Evolutionary conservation across 2,113 vertebrate species (phyloP), one percentile per base, ranked within the genome.

Genomic region (Ptyas mucosa): DNA sequence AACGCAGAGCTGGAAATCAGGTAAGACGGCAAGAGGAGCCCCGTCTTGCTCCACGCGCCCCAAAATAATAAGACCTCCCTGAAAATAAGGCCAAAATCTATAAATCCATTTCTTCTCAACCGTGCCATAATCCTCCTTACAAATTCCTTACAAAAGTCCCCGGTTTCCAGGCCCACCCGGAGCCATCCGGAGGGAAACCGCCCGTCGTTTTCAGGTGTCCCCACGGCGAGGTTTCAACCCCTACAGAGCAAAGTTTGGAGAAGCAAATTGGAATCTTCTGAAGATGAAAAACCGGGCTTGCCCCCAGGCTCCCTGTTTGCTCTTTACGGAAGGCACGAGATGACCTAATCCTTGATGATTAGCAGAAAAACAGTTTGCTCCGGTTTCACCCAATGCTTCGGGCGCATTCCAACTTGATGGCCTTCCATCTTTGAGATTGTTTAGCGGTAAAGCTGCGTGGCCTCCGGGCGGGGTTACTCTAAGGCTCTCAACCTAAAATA

Each of bases 391-490:
- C 88, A 51, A 93, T 86, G 91, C 97, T 96, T 95, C 55, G 0
- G 96, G 97, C 94, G 93, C 95, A 97, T 97, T 97, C 97, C 97
- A 96, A 93, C 96, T 92, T n/a, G 95, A 96, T 96, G 94, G 95
- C 96, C 97, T 94, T 89, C 87, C 87, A 89, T 85, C 54, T 49
- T 61, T 23, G 75, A 90, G 20, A 14, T 86, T 34, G 64, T 81
- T 94, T 95, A 93, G 93, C 89, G 95, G 94, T 89, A 95, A 95
- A 90, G 91, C 87, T 92, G 88, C 54, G 92, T 94, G 92, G 95
- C 85, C 95, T 95, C 86, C 95, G 95, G 96, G 94, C 93, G 94
- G 93, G 93, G 95, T 94, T 96, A 53, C 58, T 61, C 95, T n/a
- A 52, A 87, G 58, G 24, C 57, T 95, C 94, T 94, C 75, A 88